These are phyloP conservation scores for Phenacoccus solenopsis DNA, from an alignment of 1,140 invertebrate genomes.

Conservation along the genomic window DNA sequence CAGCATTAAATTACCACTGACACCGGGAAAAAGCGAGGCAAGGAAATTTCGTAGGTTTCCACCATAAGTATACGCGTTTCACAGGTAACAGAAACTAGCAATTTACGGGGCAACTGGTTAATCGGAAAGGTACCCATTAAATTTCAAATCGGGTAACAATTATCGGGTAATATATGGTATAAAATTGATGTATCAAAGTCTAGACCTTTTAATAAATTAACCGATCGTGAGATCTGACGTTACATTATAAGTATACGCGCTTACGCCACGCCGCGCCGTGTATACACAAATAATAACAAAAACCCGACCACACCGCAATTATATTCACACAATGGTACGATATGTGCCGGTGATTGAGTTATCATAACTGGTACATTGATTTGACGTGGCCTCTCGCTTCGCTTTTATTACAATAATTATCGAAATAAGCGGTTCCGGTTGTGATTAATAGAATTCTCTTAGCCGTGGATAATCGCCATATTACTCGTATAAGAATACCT, in stretches of 20 bases:
- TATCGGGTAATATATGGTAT: conserved; percentile 11
- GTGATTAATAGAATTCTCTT: conserved; percentile 12
- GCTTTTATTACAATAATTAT: conserved; percentile 11
- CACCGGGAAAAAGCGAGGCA: background rate
- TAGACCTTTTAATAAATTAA: conserved; percentile 7
- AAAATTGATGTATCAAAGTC: background rate
- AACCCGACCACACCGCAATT: background rate
- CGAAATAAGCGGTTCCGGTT: conserved; percentile 14
- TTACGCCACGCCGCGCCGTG: background rate
- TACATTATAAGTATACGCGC: background rate
- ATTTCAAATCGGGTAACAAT: conserved; percentile 10
- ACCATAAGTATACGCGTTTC: background rate
- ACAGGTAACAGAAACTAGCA: background rate
- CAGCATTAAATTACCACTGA: background rate
- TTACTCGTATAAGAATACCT: background rate
- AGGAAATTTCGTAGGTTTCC: background rate
- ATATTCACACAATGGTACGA: background rate
- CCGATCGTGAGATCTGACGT: conserved; percentile 1
- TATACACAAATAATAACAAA: conserved; percentile 5
- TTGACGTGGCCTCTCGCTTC: background rate
- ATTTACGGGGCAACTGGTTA: background rate
- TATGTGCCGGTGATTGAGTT: background rate
- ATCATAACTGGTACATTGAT: conserved; percentile 3
- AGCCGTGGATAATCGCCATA: conserved; percentile 1
- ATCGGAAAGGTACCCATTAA: background rate